Evolutionary conservation across 2,113 vertebrate genomes (phyloP).

Genomic region (Dermatemys mawii): DNA sequence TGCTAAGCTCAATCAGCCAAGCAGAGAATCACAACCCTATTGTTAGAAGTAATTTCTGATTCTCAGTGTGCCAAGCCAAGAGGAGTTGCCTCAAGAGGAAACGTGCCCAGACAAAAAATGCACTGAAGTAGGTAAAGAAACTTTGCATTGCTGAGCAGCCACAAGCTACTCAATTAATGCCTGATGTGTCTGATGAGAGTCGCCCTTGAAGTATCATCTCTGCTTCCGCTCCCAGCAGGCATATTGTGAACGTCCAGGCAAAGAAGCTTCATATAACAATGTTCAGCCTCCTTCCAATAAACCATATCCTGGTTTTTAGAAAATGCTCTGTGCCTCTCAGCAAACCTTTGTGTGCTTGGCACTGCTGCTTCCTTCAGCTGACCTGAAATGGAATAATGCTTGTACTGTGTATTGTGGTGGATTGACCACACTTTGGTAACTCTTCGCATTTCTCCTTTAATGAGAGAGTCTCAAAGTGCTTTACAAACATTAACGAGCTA

Average conservation of each 20-base stretch:
- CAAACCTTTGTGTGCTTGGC: background rate
- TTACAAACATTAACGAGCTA: background rate
- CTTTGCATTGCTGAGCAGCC: conserved; percentile 12
- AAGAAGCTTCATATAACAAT: conserved; percentile 72
- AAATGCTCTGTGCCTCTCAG: background rate
- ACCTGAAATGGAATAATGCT: background rate
- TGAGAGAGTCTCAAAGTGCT: background rate
- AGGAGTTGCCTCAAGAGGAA: conserved; percentile 45
- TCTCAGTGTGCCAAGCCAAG: conserved; percentile 29
- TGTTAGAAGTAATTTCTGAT: conserved; percentile 39
- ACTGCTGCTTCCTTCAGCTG: background rate
- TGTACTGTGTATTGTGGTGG: background rate
- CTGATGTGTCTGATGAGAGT: conserved; percentile 56
- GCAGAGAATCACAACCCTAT: conserved; percentile 45
- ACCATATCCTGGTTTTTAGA: background rate
- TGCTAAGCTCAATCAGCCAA: conserved; percentile 72
- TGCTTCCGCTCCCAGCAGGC: conserved; percentile 42
- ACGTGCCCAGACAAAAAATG: rapidly evolving
- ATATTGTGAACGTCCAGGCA: conserved; percentile 48
- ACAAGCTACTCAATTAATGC: conserved; percentile 47
- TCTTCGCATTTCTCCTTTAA: background rate
- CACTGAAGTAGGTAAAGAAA: background rate
- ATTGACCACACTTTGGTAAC: rapidly evolving
- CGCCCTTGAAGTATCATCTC: conserved; percentile 56
- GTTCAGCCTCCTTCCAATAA: conserved; percentile 63